Percentiles rank a stretch among this genome's conserved stretches.
Conservation (phyloP, 1,140 invertebrate species). For the Diprion similis region DNA sequence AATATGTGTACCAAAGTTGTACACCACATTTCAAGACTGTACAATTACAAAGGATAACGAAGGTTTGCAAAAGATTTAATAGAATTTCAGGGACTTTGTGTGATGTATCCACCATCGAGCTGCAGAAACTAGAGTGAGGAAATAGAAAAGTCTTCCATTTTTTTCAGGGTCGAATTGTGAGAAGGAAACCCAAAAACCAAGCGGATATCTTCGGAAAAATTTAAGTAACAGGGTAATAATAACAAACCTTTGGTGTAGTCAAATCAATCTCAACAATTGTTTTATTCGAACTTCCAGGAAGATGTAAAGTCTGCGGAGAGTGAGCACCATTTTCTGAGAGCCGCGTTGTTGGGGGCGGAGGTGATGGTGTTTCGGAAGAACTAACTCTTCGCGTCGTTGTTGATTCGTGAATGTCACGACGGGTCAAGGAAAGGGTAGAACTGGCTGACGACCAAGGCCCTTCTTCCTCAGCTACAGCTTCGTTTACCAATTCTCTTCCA, state of each 20-base stretch:
- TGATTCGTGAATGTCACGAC: background rate
- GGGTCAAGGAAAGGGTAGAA: conserved; percentile 28
- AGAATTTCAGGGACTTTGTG: too few relatives aligned
- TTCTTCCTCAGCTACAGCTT: conserved; percentile 31
- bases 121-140: background rate
- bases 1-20: too few relatives aligned
- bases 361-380: conserved; percentile 13
- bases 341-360: conserved; percentile 9
- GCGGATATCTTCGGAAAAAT: background rate
- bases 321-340: background rate
- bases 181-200: background rate
- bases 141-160: background rate
- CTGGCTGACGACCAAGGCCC: conserved; percentile 34
- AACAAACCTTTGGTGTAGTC: conserved; percentile 24
- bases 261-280: conserved; percentile 28
- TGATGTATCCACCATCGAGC: too few relatives aligned
- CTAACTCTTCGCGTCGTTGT: background rate
- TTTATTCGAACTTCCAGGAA: background rate
- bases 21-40: too few relatives aligned
- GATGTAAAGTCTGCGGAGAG: conserved; percentile 10
- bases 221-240: background rate
- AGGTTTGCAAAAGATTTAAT: too few relatives aligned
- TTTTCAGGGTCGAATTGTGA: conserved; percentile 11
- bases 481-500: conserved; percentile 37
- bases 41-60: too few relatives aligned